Evolutionary conservation across 2,797 vertebrate species (phyloP), one percentile per base, ranked within the genome.

Genomic region (Sebastes minor): DNA sequence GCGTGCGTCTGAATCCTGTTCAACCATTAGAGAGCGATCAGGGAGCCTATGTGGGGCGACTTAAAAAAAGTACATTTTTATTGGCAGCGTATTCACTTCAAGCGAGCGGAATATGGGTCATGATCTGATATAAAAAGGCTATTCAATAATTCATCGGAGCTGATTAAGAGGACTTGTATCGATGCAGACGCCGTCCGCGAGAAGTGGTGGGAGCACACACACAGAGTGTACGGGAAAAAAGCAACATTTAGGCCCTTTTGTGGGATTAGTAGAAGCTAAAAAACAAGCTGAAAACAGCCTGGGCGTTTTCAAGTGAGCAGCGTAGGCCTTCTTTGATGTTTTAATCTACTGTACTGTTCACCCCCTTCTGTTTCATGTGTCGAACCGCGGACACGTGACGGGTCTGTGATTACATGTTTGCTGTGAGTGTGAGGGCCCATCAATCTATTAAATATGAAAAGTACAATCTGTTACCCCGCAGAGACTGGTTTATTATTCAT

Each of bases 401-500:
- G 12, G 46, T 66, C 68, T 60, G 61, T 35, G 68, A 71, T 79
- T 77, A 81, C 71, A 63, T 70, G 82, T 79, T 53, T 27, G 64
- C 70, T 55, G 76, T 4, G 62, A 76, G 74, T 71, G 89, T 68
- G 83, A 66, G 82, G 83, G 83, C 73, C 89, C 88, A 87, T 94
- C 81, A 74, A 69, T 92, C 80, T 91, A 95, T 95, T 91, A 95
- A 95, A 95, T 87, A 95, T 95, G 90, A 90, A 96, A 88, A 88
- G 85, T 84, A 89, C 94, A 95, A 96, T 96, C 94, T 96, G 95
- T 93, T 91, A 77, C 91, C 91, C 94, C 18, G 77, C 90, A 92
- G 92, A 94, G 83, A 85, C 55, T 76, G 74, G 18, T 94, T 91
- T 88, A 96, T 95, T 94, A 95, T 95, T 95, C 91, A 95, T 92